A percentile compares a stretch with the other conserved stretches of the same genome.
Evolutionary conservation across 1,140 invertebrate genomes (phyloP).

Genomic region (Euura saliciscinereae): DNA sequence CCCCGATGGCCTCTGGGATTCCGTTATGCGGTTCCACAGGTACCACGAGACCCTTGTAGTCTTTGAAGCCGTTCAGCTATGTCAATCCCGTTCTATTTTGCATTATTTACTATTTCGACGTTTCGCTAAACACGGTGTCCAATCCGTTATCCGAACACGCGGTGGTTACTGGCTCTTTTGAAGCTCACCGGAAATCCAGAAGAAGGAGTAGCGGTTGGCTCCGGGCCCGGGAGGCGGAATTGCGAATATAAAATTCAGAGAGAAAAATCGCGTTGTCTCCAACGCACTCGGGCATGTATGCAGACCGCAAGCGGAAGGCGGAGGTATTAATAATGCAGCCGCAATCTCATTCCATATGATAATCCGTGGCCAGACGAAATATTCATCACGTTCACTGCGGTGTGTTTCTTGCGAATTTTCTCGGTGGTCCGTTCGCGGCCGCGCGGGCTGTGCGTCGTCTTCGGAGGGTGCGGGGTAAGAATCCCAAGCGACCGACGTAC

Average conservation of each 20-base stretch:
- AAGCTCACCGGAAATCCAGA: no score
- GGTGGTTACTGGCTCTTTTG: no score
- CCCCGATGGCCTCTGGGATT: background rate
- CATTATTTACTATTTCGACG: background rate
- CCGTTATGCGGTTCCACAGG: background rate
- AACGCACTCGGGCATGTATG: constrained; percentile 11
- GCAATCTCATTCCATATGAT: constrained; percentile 54
- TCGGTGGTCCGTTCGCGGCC: constrained; percentile 2
- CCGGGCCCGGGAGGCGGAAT: background rate
- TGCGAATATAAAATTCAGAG: constrained; percentile 7
- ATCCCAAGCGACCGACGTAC: constrained; percentile 25
- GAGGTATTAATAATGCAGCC: constrained; percentile 46
- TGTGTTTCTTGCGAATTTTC: constrained; percentile 2
- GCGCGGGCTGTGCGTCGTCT: background rate
- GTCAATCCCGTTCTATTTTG: background rate
- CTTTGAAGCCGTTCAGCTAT: background rate
- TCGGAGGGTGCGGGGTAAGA: constrained; percentile 18
- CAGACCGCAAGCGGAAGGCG: constrained; percentile 14
- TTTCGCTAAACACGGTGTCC: background rate
- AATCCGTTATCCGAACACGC: no score
- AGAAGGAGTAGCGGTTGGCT: constrained; percentile 9
- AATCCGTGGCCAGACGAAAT: constrained; percentile 47
- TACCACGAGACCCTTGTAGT: background rate
- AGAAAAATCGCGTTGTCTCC: constrained; percentile 35
- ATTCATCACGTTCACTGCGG: constrained; percentile 42